Evolutionary conservation across 2,113 vertebrate genomes (phyloP), one percentile per base, ranked within the genome.

Genomic region (Zosterops japonicus): DNA sequence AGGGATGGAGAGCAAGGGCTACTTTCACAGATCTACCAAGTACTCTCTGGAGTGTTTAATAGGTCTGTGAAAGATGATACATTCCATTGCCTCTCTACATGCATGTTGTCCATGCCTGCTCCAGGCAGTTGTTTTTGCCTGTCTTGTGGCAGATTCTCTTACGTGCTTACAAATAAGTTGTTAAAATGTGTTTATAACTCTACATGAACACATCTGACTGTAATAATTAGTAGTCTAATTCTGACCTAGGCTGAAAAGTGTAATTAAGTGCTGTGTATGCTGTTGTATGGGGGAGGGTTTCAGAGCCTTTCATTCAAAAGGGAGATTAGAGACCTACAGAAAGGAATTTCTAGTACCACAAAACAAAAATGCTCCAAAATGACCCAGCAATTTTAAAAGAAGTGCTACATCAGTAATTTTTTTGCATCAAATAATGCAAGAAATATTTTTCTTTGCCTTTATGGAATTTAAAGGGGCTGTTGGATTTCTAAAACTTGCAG

Each of bases 41-140:
- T 8, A 6, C 18, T 65, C 16, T 12, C 4, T n/a, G 42, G 27
- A 61, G 4, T 31, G 4, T 60, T 87, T 29, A 53, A 42, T 27
- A 82, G 36, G 24, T 82, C 6, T 49, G 24, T 67, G 52, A 23
- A 94, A 31, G 47, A 31, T 49, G 13, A 61, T 35, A 16, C 57
- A 28, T 65, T 85, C 20, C 8, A 8, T 53, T 78, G 28, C 8
- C 10, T 79, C 20, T 75, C 47, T 63, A 2, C 1, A 1, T 56
- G 15, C 6, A 4, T 13, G 5, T 19, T 65, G 29, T 5, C 0
- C 2, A 0, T 84, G 14, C 42, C 44, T 74, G 24, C 25, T 70
- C 18, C 28, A 46, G 39, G n/a, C 36, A 14, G 6, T 39, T 74
- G 23, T 46, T 74, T 83, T 74, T 60, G 6, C 1, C 0, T 67